phyloP scores from a whole-genome alignment of 2,888 invertebrate genomes.

The Saturnia japonica region DNA sequence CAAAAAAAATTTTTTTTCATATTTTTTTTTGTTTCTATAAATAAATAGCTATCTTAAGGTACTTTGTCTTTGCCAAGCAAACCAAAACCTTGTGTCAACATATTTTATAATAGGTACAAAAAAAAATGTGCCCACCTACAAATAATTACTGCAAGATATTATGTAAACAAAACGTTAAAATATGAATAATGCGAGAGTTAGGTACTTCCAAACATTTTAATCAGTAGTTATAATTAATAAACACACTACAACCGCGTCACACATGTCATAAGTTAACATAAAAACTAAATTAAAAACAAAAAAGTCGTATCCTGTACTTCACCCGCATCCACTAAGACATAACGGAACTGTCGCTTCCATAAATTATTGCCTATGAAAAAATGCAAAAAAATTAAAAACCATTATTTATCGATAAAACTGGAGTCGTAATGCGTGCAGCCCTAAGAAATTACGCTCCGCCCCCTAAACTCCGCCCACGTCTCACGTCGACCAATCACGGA shows the following conservation, averaged over 20 bases:
- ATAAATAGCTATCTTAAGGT: no score
- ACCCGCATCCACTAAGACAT: constrained; percentile 17
- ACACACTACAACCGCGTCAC: not conserved
- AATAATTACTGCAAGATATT: no score
- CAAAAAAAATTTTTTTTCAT: no score
- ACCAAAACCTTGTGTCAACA: no score
- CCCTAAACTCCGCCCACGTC: constrained; percentile 55
- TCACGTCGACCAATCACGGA: constrained; percentile 58
- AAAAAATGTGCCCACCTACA: no score
- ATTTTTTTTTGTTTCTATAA: no score
- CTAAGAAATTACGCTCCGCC: constrained; percentile 58
- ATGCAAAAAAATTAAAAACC: constrained; percentile 62
- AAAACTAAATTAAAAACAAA: constrained; percentile 18
- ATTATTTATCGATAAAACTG: constrained; percentile 20
- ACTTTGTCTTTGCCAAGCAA: no score
- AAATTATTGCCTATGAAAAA: constrained; percentile 34
- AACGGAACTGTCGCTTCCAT: constrained; percentile 18
- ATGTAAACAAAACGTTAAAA: not conserved
- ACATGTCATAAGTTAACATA: not conserved
- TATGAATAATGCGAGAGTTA: no score
- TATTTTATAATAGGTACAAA: no score
- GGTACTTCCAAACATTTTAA: not conserved
- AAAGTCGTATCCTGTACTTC: not conserved
- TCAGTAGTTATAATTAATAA: not conserved
- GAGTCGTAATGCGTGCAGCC: constrained; percentile 54